Evolutionary conservation across 2,113 vertebrate genomes (phyloP), one percentile per base, ranked within the genome.

Genomic region (Sakesphorus luctuosus): DNA sequence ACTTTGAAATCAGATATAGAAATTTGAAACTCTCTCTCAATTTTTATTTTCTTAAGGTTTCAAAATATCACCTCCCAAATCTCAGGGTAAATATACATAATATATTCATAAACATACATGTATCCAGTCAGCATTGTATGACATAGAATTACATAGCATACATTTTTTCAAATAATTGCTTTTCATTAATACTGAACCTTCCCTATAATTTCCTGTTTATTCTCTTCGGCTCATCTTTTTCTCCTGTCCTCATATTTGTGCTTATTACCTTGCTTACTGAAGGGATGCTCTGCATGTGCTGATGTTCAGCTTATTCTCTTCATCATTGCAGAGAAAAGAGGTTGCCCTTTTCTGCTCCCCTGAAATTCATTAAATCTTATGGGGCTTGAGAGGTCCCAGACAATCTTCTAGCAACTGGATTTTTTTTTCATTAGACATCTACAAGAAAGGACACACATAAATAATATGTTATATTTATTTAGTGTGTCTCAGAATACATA

Each of bases 281-380:
- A 24, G 33, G 55, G 53, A 59, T 53, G 6, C 2, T 63, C 24
- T 31, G 7, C 7, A 29, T 0, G 2, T 67, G 13, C 23, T 49
- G 43, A 56, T n/a, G 14, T 71, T 52, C 46, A 52, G 33, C 23
- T 29, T 72, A 2, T 12, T 63, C 28, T 84, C n/a, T 44, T 18
- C 1, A 1, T 56, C 18, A 38, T 62, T 89, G 11, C 38, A 53
- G 20, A 47, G 19, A 6, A 67, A 53, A 74, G 1, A 2, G 0
- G 16, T 63, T 56, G 2, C 11, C 11, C 24, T 66, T 65, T 80
- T 50, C 67, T 59, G 3, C 11, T 73, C 5, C 11, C 6, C 1
- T 4, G 58, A 36, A 58, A 25, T 58, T 77, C 6, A 33, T 53
- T 53, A 49, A 56, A 29, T 33, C 11, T 73, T 82, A 7, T 18